Evolutionary conservation across 1,140 invertebrate species (phyloP).

Genomic region (Solen grandis): DNA sequence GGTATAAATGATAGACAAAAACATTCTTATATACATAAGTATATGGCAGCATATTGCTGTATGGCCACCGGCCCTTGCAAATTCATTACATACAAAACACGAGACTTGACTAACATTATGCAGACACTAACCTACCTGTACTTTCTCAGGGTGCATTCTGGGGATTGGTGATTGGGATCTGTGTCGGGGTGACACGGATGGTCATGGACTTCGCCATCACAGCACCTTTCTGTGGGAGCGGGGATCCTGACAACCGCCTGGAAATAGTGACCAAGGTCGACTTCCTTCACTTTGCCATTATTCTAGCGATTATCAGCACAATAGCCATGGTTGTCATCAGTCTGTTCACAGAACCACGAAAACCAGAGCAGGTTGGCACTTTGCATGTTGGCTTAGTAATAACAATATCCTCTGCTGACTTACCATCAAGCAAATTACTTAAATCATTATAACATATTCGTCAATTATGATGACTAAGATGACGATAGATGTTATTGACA

Average conservation of each 20-base stretch:
- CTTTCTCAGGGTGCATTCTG: constrained; percentile 84
- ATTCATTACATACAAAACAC: no score
- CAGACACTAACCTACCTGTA: no score
- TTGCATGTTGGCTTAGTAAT: not conserved
- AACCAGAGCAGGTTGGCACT: constrained; percentile 61
- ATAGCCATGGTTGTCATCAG: constrained; percentile 71
- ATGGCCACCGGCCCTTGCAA: no score
- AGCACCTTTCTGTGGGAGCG: constrained; percentile 73
- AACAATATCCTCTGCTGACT: not conserved
- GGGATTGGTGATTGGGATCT: constrained; percentile 82
- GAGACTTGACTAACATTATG: no score
- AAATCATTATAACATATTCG: not conserved
- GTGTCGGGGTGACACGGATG: constrained; percentile 79
- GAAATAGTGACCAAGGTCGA: constrained; percentile 71
- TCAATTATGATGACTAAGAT: not conserved
- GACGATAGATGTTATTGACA: not conserved
- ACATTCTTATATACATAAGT: no score
- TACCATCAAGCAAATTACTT: no score
- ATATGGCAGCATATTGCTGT: no score
- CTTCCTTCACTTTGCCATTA: constrained; percentile 77
- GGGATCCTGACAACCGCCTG: constrained; percentile 66
- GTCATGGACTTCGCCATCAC: constrained; percentile 71
- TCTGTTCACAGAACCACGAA: constrained; percentile 68
- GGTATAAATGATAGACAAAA: no score
- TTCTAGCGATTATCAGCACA: constrained; percentile 70